phyloP scores from a whole-genome alignment of 2,888 invertebrate species.

The Andrena haemorrhoa region DNA sequence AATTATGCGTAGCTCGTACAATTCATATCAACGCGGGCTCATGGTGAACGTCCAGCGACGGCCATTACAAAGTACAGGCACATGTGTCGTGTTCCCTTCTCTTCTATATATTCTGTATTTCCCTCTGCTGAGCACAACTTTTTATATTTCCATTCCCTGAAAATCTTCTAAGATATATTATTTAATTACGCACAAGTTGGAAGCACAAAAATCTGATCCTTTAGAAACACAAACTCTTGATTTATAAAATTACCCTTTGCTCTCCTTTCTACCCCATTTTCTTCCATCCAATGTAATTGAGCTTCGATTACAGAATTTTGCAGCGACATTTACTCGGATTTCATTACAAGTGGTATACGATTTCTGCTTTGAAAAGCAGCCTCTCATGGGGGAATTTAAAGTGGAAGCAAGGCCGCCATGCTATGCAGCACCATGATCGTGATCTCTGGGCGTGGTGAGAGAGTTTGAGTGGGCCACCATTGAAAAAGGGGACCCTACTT shows the following conservation, averaged over 20 bases:
- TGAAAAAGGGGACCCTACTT: conserved; percentile 42
- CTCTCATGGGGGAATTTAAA: neutral
- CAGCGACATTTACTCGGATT: neutral
- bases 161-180: neutral
- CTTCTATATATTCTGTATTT: neutral
- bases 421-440: neutral
- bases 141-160: neutral
- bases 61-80: neutral
- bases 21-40: conserved; percentile 30
- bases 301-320: neutral
- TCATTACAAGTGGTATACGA: neutral
- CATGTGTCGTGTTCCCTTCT: neutral
- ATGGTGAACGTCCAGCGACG: neutral
- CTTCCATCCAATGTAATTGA: neutral
- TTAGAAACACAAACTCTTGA: neutral
- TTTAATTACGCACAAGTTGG: neutral
- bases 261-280: neutral
- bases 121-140: too few relatives aligned
- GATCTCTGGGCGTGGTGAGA: conserved; percentile 62
- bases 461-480: conserved; percentile 55
- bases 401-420: conserved; percentile 21
- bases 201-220: neutral
- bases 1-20: conserved; percentile 79
- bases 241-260: neutral
- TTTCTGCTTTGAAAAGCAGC: neutral